Percentiles rank a stretch among this genome's conserved stretches.
Evolutionary conservation across 1,140 invertebrate species (phyloP).

Genomic region (Telenomus remus): DNA sequence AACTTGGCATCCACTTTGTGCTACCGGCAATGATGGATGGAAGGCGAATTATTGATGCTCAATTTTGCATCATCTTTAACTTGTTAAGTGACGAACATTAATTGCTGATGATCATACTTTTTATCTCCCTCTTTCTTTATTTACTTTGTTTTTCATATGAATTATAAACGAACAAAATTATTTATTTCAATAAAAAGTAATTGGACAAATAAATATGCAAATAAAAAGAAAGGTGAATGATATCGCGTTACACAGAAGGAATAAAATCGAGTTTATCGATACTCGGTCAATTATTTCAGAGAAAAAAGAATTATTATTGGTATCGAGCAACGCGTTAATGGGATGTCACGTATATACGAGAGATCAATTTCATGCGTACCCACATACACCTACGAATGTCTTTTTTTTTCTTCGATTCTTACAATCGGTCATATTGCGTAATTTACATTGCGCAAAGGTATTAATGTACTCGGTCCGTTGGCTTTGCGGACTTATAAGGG

Average conservation of each 20-base stretch:
- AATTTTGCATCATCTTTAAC: too few relatives aligned
- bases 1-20: too few relatives aligned
- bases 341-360: constrained; percentile 44
- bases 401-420: constrained; percentile 6
- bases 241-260: background rate
- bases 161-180: too few relatives aligned
- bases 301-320: background rate
- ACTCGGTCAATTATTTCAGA: constrained; percentile 3
- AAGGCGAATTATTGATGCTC: too few relatives aligned
- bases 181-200: too few relatives aligned
- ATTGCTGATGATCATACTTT: too few relatives aligned
- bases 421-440: constrained; percentile 25
- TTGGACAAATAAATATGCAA: too few relatives aligned
- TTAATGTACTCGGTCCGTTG: constrained; percentile 34
- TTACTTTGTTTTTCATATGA: too few relatives aligned
- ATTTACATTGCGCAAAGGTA: constrained; percentile 35
- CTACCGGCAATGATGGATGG: too few relatives aligned
- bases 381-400: constrained; percentile 36
- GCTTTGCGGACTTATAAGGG: constrained; percentile 42
- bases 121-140: too few relatives aligned
- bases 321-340: constrained; percentile 10
- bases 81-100: too few relatives aligned
- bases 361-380: constrained; percentile 36
- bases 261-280: background rate
- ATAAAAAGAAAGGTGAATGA: too few relatives aligned